These are phyloP conservation scores for Thymallus thymallus DNA, from an alignment of 2,113 vertebrate genomes.

Conservation along the genomic window DNA sequence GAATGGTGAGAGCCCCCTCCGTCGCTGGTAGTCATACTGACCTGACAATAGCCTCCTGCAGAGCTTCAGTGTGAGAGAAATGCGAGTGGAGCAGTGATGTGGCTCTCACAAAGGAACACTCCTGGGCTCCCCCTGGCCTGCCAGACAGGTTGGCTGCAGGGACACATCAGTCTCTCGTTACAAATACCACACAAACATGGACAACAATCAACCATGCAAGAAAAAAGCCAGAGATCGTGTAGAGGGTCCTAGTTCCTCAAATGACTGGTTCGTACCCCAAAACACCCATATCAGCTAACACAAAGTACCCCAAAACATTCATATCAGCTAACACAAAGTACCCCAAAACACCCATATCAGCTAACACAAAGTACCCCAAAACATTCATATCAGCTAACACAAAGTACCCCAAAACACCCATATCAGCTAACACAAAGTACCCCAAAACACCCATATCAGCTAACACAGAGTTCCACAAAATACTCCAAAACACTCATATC, in stretches of 20 bases:
- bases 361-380: not conserved
- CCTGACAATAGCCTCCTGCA: constrained; percentile 88
- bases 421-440: no score
- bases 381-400: not conserved
- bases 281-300: no score
- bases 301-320: not conserved
- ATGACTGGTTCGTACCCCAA: no score
- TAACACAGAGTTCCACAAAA: not conserved
- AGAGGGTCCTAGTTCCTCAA: no score
- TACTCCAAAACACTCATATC: not conserved
- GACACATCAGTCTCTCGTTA: constrained; percentile 43
- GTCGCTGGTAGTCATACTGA: constrained; percentile 62
- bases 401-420: no score
- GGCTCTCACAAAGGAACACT: constrained; percentile 83
- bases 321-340: not conserved
- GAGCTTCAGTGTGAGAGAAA: constrained; percentile 77
- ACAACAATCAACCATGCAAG: constrained; percentile 23
- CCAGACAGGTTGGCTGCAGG: constrained; percentile 82
- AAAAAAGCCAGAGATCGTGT: no score
- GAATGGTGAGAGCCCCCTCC: constrained; percentile 5
- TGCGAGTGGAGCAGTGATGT: constrained; percentile 83
- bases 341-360: no score
- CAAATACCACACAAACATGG: constrained; percentile 41
- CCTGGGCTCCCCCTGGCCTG: constrained; percentile 57
- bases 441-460: no score